Evolutionary conservation across 1,140 invertebrate genomes (phyloP).

Genomic region (Lerema accius): DNA sequence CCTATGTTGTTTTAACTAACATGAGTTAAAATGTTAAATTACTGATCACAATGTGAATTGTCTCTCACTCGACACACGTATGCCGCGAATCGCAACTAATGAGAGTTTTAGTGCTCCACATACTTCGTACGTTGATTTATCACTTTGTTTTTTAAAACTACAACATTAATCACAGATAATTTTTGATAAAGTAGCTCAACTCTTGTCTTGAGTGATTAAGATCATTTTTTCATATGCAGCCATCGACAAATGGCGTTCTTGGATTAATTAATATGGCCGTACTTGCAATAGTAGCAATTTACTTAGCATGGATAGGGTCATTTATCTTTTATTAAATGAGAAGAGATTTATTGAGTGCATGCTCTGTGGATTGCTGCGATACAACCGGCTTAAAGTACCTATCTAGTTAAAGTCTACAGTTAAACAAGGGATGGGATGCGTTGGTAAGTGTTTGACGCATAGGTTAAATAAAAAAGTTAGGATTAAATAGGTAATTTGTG

Average conservation of each 20-base stretch:
- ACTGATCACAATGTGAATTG: background rate
- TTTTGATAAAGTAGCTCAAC: slow-evolving; percentile 21
- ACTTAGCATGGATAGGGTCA: slow-evolving; percentile 27
- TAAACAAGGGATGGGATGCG: background rate
- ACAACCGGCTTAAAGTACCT: background rate
- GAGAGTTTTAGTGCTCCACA: background rate
- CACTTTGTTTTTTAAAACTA: background rate
- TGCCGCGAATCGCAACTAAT: background rate
- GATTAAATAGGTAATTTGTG: too few relatives aligned
- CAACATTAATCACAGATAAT: slow-evolving; percentile 13
- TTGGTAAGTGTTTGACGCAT: too few relatives aligned
- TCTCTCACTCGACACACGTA: background rate
- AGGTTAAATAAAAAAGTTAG: too few relatives aligned
- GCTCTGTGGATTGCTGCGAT: slow-evolving; percentile 1
- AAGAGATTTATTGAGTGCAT: slow-evolving; percentile 23
- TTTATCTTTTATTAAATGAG: slow-evolving; percentile 29
- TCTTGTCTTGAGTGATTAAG: slow-evolving; percentile 24
- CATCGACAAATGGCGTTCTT: slow-evolving; percentile 30
- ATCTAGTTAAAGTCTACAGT: background rate
- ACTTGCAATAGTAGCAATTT: slow-evolving; percentile 29
- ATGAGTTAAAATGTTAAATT: background rate
- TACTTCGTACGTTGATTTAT: slow-evolving; percentile 1
- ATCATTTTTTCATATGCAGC: slow-evolving; percentile 28
- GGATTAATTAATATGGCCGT: slow-evolving; percentile 28
- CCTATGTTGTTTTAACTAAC: too few relatives aligned